phyloP scores from a whole-genome alignment of 2,888 invertebrate genomes.

The Vesta saturnalis region DNA sequence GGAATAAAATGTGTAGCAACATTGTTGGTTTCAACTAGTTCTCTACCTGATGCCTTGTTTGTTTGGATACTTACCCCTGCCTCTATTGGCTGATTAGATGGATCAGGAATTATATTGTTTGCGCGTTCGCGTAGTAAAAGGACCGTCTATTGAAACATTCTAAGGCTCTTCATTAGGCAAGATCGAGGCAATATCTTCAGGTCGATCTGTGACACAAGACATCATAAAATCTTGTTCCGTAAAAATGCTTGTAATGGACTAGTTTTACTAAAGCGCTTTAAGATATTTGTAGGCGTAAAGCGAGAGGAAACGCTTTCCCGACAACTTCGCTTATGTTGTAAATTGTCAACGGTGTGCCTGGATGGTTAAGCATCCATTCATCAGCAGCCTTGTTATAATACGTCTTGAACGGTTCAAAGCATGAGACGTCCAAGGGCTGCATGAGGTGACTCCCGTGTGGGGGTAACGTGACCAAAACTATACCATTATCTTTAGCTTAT shows the following conservation, averaged over 20 bases:
- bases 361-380: not conserved
- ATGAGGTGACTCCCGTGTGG: constrained; percentile 29
- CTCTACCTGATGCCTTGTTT: too few relatives aligned
- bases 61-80: too few relatives aligned
- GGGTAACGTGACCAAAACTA: constrained; percentile 25
- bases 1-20: too few relatives aligned
- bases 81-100: too few relatives aligned
- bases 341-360: too few relatives aligned
- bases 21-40: too few relatives aligned
- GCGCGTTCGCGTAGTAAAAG: not conserved
- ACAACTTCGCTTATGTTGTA: too few relatives aligned
- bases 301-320: not conserved
- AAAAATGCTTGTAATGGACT: not conserved
- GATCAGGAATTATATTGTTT: not conserved
- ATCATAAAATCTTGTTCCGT: too few relatives aligned
- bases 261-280: not conserved
- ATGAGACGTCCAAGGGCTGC: constrained; percentile 28
- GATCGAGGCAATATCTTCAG: too few relatives aligned
- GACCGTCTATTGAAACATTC: not conserved
- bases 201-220: too few relatives aligned
- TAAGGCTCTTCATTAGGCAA: too few relatives aligned
- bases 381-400: constrained; percentile 13
- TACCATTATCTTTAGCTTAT: constrained; percentile 32
- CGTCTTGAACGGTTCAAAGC: constrained; percentile 26
- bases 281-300: not conserved